These are phyloP conservation scores for Bothrops jararaca DNA, from an alignment of 2,113 vertebrate species.

Conservation along the genomic window DNA sequence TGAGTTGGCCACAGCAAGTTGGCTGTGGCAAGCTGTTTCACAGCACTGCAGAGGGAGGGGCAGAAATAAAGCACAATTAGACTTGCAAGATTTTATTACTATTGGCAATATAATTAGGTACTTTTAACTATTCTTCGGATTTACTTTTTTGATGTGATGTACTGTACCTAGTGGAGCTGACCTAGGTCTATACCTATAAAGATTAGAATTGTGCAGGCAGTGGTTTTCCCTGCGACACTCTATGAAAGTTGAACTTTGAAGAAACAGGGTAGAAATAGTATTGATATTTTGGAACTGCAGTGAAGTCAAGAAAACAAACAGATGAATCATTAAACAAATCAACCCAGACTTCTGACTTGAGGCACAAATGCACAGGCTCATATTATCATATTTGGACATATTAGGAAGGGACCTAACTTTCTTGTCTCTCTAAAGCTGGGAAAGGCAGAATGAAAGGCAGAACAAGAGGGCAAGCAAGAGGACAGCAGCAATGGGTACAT, in stretches of 20 bases:
- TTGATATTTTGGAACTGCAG: not conserved
- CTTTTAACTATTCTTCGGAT: not conserved
- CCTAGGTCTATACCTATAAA: not conserved
- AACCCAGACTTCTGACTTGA: not conserved
- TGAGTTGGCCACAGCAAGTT: too few species aligned
- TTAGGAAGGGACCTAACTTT: not conserved
- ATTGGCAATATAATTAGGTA: not conserved
- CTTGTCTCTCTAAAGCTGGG: not conserved
- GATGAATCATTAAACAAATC: not conserved
- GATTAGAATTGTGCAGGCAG: not conserved
- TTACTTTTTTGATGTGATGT: not conserved
- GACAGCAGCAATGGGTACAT: not conserved
- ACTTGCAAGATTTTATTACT: not conserved
- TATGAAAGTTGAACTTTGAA: not conserved
- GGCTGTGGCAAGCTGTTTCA: not conserved
- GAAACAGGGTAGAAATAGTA: not conserved
- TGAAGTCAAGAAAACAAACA: not conserved
- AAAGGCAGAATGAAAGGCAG: not conserved
- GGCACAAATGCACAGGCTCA: not conserved
- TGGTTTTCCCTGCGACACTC: not conserved
- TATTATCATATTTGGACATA: not conserved
- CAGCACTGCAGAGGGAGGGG: not conserved
- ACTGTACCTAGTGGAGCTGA: not conserved
- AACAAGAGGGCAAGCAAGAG: not conserved
- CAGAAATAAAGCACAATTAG: not conserved